A percentile compares a stretch with the other conserved stretches of the same genome.
phyloP scores from a whole-genome alignment of 2,113 vertebrate species.

The Dermatemys mawii region DNA sequence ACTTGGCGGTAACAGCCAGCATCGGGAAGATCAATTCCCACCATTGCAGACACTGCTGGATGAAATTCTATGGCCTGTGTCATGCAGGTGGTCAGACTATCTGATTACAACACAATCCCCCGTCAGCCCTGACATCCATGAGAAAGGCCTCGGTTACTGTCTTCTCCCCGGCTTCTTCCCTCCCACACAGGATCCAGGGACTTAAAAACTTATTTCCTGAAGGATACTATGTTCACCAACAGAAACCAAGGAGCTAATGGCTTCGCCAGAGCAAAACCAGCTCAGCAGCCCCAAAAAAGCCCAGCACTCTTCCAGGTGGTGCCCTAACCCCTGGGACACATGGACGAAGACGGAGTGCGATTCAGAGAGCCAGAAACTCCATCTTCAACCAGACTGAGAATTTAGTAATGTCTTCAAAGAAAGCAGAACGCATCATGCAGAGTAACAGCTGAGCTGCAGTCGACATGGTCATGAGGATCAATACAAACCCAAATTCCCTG shows the following conservation, averaged over 20 bases:
- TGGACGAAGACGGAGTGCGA: background rate
- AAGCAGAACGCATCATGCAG: background rate
- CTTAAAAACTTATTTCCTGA: background rate
- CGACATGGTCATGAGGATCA: background rate
- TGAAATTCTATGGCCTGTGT: background rate
- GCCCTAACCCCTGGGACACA: background rate
- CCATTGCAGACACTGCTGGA: background rate
- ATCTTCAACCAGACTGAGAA: background rate
- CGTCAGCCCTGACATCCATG: background rate
- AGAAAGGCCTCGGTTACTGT: background rate
- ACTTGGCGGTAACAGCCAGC: background rate
- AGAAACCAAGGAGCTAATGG: background rate
- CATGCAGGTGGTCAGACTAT: background rate
- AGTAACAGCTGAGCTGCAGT: background rate
- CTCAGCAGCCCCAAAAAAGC: background rate
- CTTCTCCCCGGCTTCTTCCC: background rate
- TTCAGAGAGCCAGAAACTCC: background rate
- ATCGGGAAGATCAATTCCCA: background rate
- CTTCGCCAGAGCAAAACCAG: accelerated
- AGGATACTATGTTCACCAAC: background rate
- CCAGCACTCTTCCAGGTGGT: accelerated
- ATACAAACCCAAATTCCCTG: background rate
- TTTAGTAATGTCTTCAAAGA: background rate
- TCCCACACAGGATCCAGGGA: background rate
- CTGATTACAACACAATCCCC: background rate